phyloP scores from a whole-genome alignment of 2,113 vertebrate species.

The Hemiscyllium ocellatum region DNA sequence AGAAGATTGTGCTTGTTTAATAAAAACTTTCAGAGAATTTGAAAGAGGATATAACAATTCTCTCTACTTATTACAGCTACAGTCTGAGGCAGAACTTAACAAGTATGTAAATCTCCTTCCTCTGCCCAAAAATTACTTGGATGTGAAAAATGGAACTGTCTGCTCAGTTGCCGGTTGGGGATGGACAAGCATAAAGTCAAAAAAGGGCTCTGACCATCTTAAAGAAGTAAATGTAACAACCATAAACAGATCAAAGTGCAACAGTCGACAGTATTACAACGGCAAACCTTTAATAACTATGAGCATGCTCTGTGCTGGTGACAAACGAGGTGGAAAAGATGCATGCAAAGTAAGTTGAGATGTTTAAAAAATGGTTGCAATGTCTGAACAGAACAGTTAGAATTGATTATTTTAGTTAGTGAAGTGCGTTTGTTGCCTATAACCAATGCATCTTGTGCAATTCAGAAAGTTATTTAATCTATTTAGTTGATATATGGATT shows the following conservation, averaged over 20 bases:
- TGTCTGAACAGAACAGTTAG: not conserved
- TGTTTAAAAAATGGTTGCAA: not conserved
- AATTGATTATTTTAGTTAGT: not conserved
- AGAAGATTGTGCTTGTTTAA: not conserved
- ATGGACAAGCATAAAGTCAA: not conserved
- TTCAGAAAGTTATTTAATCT: not conserved
- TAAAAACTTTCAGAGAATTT: not conserved
- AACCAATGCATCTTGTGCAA: not conserved
- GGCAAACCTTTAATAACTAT: not conserved
- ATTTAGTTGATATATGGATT: not conserved
- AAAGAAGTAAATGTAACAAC: conserved; percentile 24
- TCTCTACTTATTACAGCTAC: conserved; percentile 3
- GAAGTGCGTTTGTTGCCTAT: not conserved
- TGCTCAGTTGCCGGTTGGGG: conserved; percentile 33
- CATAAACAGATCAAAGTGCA: conserved; percentile 1
- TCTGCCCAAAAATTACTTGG: not conserved
- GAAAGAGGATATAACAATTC: not conserved
- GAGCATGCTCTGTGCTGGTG: conserved; percentile 36
- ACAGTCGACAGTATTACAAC: not conserved
- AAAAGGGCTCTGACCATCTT: not conserved
- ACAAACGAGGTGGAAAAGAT: conserved; percentile 18
- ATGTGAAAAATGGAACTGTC: not conserved
- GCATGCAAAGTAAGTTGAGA: not conserved
- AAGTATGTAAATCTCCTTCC: not conserved
- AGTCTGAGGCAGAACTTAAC: not conserved